Evolutionary conservation across 2,888 invertebrate genomes (phyloP).

Genomic region (Xylota segnis): DNA sequence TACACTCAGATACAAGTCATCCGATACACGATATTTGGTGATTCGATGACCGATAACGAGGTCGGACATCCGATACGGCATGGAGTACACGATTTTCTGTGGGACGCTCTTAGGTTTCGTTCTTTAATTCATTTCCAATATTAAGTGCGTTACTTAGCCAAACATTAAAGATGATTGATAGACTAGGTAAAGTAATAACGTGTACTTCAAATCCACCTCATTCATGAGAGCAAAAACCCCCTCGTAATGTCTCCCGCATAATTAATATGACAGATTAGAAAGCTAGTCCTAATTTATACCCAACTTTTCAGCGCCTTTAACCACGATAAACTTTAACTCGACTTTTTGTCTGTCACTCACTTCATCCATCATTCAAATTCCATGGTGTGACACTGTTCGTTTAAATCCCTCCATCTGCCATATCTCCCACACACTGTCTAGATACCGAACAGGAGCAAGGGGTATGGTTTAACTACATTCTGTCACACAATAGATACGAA

Average conservation of each 20-base stretch:
- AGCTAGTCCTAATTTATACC: constrained; percentile 2
- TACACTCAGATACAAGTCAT: too few species aligned
- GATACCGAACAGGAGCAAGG: not conserved
- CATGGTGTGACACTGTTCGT: not conserved
- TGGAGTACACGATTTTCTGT: too few species aligned
- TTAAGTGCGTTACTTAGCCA: too few species aligned
- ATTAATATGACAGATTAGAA: not conserved
- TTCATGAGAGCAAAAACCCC: too few species aligned
- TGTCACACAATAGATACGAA: constrained; percentile 7
- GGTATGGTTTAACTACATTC: not conserved
- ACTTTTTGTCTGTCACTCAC: constrained; percentile 13
- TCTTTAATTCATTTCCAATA: too few species aligned
- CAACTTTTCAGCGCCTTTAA: constrained; percentile 10
- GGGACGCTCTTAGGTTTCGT: too few species aligned
- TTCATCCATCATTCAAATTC: constrained; percentile 23
- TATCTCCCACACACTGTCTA: not conserved
- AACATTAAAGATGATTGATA: too few species aligned
- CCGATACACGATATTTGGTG: too few species aligned
- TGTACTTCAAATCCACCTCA: too few species aligned
- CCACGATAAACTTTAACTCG: constrained; percentile 13
- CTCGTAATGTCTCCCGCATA: not conserved
- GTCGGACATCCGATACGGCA: too few species aligned
- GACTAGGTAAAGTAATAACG: too few species aligned
- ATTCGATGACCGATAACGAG: too few species aligned
- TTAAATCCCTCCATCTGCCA: not conserved